A percentile compares a stretch with the other conserved stretches of the same genome.
Conservation (phyloP, 2,888 invertebrate species). For the Limnephilus auricula region DNA sequence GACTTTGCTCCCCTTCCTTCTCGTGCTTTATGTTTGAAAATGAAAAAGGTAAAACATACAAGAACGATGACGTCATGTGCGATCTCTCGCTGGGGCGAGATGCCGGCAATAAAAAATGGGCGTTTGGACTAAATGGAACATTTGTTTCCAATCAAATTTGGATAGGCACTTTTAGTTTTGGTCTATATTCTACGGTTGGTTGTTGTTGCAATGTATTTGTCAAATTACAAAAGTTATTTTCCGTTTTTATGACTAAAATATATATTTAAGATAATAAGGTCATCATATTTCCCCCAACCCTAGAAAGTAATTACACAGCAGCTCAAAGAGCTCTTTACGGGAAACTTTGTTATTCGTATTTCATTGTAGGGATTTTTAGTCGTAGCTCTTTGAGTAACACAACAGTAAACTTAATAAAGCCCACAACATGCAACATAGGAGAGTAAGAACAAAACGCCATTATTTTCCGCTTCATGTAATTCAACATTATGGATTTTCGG, state of each 20-base stretch:
- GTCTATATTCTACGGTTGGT: too few relatives aligned
- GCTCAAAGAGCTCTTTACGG: not conserved
- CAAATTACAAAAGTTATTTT: too few relatives aligned
- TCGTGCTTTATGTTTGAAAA: too few relatives aligned
- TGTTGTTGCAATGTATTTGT: too few relatives aligned
- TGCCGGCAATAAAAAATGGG: too few relatives aligned
- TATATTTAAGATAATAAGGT: not conserved
- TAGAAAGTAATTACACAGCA: not conserved
- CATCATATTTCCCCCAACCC: not conserved
- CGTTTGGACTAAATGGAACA: too few relatives aligned
- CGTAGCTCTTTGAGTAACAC: not conserved
- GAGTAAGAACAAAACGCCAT: not conserved
- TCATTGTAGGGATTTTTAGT: not conserved
- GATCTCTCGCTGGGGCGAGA: too few relatives aligned
- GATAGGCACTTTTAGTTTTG: too few relatives aligned
- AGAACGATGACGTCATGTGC: too few relatives aligned
- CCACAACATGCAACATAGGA: not conserved
- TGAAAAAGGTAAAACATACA: too few relatives aligned
- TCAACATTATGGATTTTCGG: not conserved
- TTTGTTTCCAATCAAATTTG: too few relatives aligned
- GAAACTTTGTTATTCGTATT: not conserved
- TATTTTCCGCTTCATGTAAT: not conserved
- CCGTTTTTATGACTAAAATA: not conserved
- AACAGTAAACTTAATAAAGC: not conserved
- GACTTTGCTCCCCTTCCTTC: too few relatives aligned